Base-by-base conservation (phyloP, 2,888 invertebrate genomes). In the Epinotia bilunana region DNA sequence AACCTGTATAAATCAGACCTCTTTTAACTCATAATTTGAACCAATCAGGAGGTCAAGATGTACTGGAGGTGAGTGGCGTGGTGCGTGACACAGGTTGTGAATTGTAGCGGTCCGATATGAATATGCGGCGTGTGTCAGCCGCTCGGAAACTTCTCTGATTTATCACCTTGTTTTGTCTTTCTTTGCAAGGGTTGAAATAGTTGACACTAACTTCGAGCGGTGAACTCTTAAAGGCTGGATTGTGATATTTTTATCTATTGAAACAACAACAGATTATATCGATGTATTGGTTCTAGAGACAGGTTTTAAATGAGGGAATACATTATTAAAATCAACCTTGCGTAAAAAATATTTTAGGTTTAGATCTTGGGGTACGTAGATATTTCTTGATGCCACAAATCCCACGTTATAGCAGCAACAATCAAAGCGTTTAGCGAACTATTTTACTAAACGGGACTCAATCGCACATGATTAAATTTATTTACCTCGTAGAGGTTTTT, bases 141-240 rank as follows among this genome's bases (percentile, higher is more conserved):
- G 78, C 78, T 70, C 74, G 80, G 83, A 82, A 85, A 85, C 83
- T 84, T 80, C 78, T 80, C 82, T 87, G 88, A 89, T 89, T 86
- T 86, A 87, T 88, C 80, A 81, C 77, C 79, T 79, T 82, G 79
- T 84, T 80, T 78, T 76, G 74, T 74, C 68, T 70, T 74, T 55
- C 68, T 70, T 60, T n/a, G 67, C 23, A 76, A 64, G 69, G 73
- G 69, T 69, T 76, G 49, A 53, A 57, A 60, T 76, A 64, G 63
- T 57, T 69, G 58, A 43, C 53, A 16, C 49, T 33, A 23, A 43
- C 39, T 63, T 57, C 43, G 73, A 55, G 55, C 74, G n/a, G 60
- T 65, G 65, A 65, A 60, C 65, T 55, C 39, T 28, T 67, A 16
- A 57, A 23, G 18, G 18, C 55, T 7, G 79, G 70, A 73, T 79